phyloP scores from a whole-genome alignment of 2,888 invertebrate species.

The Dioctria linearis region DNA sequence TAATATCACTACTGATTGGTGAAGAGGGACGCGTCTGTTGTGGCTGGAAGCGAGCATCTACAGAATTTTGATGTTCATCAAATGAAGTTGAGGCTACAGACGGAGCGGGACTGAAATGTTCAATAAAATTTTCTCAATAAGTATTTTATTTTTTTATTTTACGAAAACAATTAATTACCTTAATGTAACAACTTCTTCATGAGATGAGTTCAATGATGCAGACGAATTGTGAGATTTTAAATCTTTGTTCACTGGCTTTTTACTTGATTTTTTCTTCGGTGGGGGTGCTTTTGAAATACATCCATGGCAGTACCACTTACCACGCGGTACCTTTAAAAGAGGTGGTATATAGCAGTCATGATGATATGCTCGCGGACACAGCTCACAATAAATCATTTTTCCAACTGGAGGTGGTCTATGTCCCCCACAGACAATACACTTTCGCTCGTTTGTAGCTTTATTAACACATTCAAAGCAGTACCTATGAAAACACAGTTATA shows the following conservation, averaged over 20 bases:
- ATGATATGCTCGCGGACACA: slow-evolving; percentile 93
- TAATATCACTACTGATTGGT: slow-evolving; percentile 61
- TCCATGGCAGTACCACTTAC: slow-evolving; percentile 91
- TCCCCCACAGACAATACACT: slow-evolving; percentile 94
- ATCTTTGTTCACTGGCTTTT: slow-evolving; percentile 74
- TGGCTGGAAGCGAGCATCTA: slow-evolving; percentile 68
- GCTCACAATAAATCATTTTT: slow-evolving; percentile 87
- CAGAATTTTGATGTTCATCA: slow-evolving; percentile 72
- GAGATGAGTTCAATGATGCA: slow-evolving; percentile 69
- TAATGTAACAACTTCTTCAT: slow-evolving; percentile 69
- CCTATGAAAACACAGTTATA: slow-evolving; percentile 72
- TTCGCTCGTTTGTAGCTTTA: slow-evolving; percentile 92
- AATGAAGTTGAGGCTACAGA: slow-evolving; percentile 80
- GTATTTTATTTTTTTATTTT: too few relatives aligned
- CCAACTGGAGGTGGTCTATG: slow-evolving; percentile 74
- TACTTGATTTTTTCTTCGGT: slow-evolving; percentile 77
- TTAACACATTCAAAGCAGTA: slow-evolving; percentile 97
- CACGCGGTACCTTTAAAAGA: slow-evolving; percentile 84
- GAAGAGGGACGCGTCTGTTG: slow-evolving; percentile 66
- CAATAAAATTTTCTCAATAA: slow-evolving; percentile 22
- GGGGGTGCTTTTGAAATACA: slow-evolving; percentile 89
- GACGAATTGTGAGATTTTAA: slow-evolving; percentile 69
- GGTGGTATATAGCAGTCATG: slow-evolving; percentile 94
- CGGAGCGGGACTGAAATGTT: slow-evolving; percentile 75
- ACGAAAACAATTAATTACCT: slow-evolving; percentile 64